phyloP scores from a whole-genome alignment of 2,888 invertebrate genomes.

The Leptopilina drosophilae region DNA sequence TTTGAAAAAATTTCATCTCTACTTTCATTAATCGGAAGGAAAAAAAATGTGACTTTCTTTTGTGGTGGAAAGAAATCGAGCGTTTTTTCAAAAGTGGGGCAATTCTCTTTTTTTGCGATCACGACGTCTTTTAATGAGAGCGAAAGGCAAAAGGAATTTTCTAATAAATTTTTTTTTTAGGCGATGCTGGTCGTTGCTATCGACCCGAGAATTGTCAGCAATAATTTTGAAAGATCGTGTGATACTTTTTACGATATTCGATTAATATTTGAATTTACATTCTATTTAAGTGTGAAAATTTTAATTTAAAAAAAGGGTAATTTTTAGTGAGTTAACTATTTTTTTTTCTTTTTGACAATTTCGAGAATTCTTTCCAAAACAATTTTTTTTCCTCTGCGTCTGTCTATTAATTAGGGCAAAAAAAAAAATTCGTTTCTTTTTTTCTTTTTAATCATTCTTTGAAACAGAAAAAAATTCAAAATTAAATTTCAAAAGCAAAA shows the following conservation, averaged over 20 bases:
- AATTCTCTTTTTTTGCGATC: slow-evolving; percentile 53
- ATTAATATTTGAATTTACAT: slow-evolving; percentile 36
- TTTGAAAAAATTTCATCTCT: too few relatives aligned
- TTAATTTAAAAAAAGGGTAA: neutral
- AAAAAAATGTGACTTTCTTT: neutral
- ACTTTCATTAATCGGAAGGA: too few relatives aligned
- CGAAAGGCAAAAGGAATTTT: slow-evolving; percentile 61
- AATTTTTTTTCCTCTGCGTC: neutral
- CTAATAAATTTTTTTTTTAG: slow-evolving; percentile 51
- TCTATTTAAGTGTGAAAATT: slow-evolving; percentile 57
- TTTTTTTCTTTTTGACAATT: neutral
- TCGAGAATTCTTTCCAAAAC: neutral
- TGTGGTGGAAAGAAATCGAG: slow-evolving; percentile 6
- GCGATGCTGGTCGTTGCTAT: slow-evolving; percentile 77
- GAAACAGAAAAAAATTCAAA: too few relatives aligned
- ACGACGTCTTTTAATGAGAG: slow-evolving; percentile 43
- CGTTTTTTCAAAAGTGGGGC: slow-evolving; percentile 35
- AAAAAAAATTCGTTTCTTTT: too few relatives aligned
- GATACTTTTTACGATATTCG: slow-evolving; percentile 51
- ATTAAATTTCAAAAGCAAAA: too few relatives aligned
- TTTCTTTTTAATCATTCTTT: too few relatives aligned
- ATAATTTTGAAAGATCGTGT: slow-evolving; percentile 44
- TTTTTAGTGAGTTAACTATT: neutral
- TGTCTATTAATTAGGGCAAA: too few relatives aligned
- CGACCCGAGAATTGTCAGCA: slow-evolving; percentile 63